Percentiles rank a stretch among this genome's conserved stretches.
These are phyloP conservation scores for Leptopilina myrica DNA, from an alignment of 2,888 invertebrate species.

Conservation along the genomic window DNA sequence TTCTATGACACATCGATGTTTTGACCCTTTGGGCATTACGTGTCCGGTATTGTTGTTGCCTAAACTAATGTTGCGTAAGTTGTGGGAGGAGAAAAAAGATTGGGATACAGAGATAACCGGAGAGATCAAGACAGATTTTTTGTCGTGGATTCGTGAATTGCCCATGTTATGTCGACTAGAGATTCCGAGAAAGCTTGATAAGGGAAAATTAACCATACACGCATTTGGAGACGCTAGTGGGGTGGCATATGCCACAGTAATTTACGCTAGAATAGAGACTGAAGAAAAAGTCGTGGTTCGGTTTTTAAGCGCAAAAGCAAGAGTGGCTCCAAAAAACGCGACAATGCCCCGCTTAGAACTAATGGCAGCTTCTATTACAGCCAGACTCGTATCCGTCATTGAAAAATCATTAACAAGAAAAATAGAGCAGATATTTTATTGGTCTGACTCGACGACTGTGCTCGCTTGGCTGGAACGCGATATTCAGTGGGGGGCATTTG, in stretches of 20 bases:
- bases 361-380: slow-evolving; percentile 60
- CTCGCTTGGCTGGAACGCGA: slow-evolving; percentile 46
- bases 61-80: slow-evolving; percentile 50
- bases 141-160: neutral
- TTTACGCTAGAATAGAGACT: slow-evolving; percentile 41
- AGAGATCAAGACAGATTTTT: neutral
- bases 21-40: slow-evolving; percentile 52
- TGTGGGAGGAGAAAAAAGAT: slow-evolving; percentile 43
- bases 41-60: slow-evolving; percentile 48
- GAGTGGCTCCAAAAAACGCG: slow-evolving; percentile 59
- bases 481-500: slow-evolving; percentile 60
- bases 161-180: neutral
- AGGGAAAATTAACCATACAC: neutral
- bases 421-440: slow-evolving; percentile 51
- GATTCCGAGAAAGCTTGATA: neutral
- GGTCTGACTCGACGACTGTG: slow-evolving; percentile 58
- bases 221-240: neutral
- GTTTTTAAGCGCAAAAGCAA: slow-evolving; percentile 56
- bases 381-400: slow-evolving; percentile 50
- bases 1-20: slow-evolving; percentile 46
- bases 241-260: slow-evolving; percentile 60
- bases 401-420: slow-evolving; percentile 34
- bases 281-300: neutral
- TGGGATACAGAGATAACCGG: slow-evolving; percentile 49
- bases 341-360: slow-evolving; percentile 67